Evolutionary conservation across 2,113 vertebrate species (phyloP), one percentile per base, ranked within the genome.

Genomic region (Tinamus guttatus): DNA sequence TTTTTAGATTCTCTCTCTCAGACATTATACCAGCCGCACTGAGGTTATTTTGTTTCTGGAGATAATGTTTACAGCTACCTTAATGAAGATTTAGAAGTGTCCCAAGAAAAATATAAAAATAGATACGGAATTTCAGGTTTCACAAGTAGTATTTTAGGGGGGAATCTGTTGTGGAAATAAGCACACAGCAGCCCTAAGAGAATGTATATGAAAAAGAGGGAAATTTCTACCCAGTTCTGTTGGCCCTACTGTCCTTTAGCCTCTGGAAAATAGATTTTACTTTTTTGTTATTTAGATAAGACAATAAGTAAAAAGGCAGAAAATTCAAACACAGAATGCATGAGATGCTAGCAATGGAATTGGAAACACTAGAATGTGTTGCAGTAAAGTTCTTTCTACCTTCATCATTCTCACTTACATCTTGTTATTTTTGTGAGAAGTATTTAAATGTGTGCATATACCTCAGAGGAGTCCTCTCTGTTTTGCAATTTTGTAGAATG

Each of bases 401-500:
- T 68, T 88, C 73, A 58, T 67, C 38, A 38, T 88, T 83, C 21
- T 77, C 43, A 60, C 85, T 38, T 83, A 34, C 71, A 54, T 59
- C 20, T n/a, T 69, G 28, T 62, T 85, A 49, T 41, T 83, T 93
- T 86, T 85, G 5, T 58, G 40, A 58, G 34, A 60, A n/a, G 10
- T 90, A n/a, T 80, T 87, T 87, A 83, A 87, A 78, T 69, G 21
- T 45, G 30, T 59, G 49, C 18, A 18, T 52, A 56, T 59, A 54
- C 32, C 25, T 77, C 34, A 69, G 76, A 81, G 3, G 36, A 67
- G 13, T 56, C 34, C 25, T 62, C 30, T 32, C 28, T 49, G 14
- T 52, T 94, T 81, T 83, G 38, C 49, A 19, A 56, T 84, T 88
- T 91, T 82, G 13, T 81, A 86, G 62, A 60, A 89, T 84, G 49